Percentiles rank a stretch among this genome's conserved stretches.
Conservation (phyloP, 2,888 invertebrate genomes). For the Cremastinae sp. region DNA sequence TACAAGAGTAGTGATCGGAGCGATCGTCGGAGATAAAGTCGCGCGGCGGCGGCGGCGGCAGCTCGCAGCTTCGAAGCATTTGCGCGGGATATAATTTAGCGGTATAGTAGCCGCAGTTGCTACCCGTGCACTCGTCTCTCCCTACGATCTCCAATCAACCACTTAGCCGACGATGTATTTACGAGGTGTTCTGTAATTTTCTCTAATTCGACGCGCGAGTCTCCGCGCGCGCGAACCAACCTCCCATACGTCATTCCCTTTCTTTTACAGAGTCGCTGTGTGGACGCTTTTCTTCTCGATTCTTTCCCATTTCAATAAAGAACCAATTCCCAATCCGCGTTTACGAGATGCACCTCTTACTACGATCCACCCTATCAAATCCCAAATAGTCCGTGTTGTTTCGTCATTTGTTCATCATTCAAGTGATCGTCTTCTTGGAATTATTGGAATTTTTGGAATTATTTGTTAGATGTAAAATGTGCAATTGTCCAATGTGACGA, state of each 20-base stretch:
- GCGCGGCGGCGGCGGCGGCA: slow-evolving; percentile 47
- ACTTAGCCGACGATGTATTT: slow-evolving; percentile 80
- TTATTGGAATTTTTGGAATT: too few relatives aligned
- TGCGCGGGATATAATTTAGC: slow-evolving; percentile 78
- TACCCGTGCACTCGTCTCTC: slow-evolving; percentile 69
- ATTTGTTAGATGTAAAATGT: too few relatives aligned
- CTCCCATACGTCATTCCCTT: slow-evolving; percentile 3
- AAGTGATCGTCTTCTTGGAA: too few relatives aligned
- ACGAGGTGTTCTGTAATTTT: slow-evolving; percentile 80
- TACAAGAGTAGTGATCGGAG: slow-evolving; percentile 70
- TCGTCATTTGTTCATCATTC: too few relatives aligned
- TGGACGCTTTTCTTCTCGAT: too few relatives aligned
- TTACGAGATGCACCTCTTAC: too few relatives aligned
- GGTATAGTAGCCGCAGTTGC: slow-evolving; percentile 62
- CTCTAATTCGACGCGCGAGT: slow-evolving; percentile 77
- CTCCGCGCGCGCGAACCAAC: slow-evolving; percentile 40
- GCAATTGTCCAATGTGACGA: too few relatives aligned
- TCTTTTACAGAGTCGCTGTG: neutral
- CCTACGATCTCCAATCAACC: slow-evolving; percentile 79
- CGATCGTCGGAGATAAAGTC: slow-evolving; percentile 67
- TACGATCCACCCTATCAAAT: too few relatives aligned
- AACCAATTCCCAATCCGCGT: too few relatives aligned
- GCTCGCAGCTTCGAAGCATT: slow-evolving; percentile 64
- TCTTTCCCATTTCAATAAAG: too few relatives aligned
- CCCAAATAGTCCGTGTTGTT: too few relatives aligned